Evolutionary conservation across 2,888 invertebrate genomes (phyloP), one percentile per base, ranked within the genome.

Genomic region (Parnassius smintheus): DNA sequence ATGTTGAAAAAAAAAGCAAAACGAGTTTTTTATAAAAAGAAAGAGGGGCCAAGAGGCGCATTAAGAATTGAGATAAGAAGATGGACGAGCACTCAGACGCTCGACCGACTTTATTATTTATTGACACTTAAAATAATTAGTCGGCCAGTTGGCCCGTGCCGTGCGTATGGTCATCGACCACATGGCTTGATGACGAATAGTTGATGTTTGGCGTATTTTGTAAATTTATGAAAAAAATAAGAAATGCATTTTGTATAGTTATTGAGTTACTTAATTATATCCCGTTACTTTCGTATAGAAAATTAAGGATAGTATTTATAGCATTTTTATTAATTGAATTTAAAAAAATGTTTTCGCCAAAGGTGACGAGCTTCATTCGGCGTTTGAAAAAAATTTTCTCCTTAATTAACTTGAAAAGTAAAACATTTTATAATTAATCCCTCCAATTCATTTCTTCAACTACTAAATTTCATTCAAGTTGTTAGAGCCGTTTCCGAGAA

Each of bases 81-180:
- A 91, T 85, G 90, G 88, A 90, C 88, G 90, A 85, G 88, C 91
- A 91, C 91, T 91, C 91, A 91, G 77, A 83, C 64, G 64, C 84
- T 80, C 85, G 84, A 83, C 77, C 82, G 78, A 85, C 87, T 90
- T 88, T 91, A 91, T 91, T 91, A 91, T 91, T 91, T 91, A 91
- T 91, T 91, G 90, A 91, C 90, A 91, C 91, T 91, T 89, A 89
- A 91, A 90, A 88, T 90, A 91, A 91, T 90, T 91, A 89, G 83
- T 76, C 78, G 75, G 75, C 75, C 74, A 78, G 83, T 85, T 88
- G 87, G 90, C 91, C 87, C 91, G 91, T 91, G 91, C 91, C 91
- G 86, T 18, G 42, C 35, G 45, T 35, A 22, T 57, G 63, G 55
- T 56, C 46, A 22, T 45, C 59, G 53, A 58, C 57, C 56, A 52